Conservation (phyloP, 2,888 invertebrate species). For the Oasisia sp. region DNA sequence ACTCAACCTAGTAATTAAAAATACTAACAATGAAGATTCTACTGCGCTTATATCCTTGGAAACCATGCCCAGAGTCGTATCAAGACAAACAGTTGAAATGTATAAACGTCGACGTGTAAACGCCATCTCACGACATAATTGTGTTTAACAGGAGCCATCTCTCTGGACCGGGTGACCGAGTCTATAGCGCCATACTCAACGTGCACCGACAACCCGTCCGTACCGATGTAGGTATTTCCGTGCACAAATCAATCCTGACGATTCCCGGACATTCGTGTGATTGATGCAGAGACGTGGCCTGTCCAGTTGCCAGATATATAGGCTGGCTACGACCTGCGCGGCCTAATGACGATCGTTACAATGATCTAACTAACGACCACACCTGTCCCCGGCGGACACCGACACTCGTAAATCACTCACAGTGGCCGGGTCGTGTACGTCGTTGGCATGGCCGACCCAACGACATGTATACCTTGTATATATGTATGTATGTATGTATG, state of each 20-base stretch:
- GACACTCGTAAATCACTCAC: not conserved
- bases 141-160: not conserved
- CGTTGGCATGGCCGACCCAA: not conserved
- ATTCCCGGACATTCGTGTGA: slow-evolving; percentile 2
- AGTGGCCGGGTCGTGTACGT: not conserved
- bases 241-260: not conserved
- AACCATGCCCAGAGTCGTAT: too few species aligned
- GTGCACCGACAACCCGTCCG: not conserved
- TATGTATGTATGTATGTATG: too few species aligned
- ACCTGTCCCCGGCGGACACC: not conserved
- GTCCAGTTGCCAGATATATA: slow-evolving; percentile 11
- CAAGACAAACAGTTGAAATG: not conserved
- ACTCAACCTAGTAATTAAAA: too few species aligned
- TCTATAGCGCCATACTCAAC: not conserved
- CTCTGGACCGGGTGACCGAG: not conserved
- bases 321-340: not conserved
- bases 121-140: not conserved
- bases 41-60: too few species aligned
- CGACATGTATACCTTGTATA: too few species aligned
- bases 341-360: slow-evolving; percentile 17
- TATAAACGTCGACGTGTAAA: not conserved
- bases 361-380: slow-evolving; percentile 17
- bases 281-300: slow-evolving; percentile 1
- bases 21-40: too few species aligned
- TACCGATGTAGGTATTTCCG: slow-evolving; percentile 4